A percentile compares a stretch with the other conserved stretches of the same genome.
Evolutionary conservation across 2,797 vertebrate genomes (phyloP).

Genomic region (Euthynnus affinis): DNA sequence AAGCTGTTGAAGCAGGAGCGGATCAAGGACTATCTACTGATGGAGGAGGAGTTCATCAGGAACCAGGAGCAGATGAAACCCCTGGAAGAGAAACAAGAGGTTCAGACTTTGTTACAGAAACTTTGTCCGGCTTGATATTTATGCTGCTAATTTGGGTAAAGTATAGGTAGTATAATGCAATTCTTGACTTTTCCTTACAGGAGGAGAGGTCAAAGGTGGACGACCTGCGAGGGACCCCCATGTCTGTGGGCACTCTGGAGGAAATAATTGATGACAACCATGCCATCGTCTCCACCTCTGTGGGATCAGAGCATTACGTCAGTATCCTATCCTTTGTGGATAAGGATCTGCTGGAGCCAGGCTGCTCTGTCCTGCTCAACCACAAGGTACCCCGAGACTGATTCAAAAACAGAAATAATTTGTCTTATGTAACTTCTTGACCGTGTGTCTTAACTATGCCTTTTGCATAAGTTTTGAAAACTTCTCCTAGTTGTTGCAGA

Average conservation of each 20-base stretch:
- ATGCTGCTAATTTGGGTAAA: neutral
- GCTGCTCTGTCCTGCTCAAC: constrained; percentile 97
- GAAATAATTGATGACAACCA: constrained; percentile 99
- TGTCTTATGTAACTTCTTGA: neutral
- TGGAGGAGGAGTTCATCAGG: constrained; percentile 99
- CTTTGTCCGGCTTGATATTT: neutral
- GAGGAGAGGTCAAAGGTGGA: constrained; percentile 99
- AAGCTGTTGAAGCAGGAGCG: constrained; percentile 94
- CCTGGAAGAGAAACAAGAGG: constrained; percentile 99
- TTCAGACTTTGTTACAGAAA: constrained; percentile 66
- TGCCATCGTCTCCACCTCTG: constrained; percentile 97
- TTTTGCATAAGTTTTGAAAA: neutral
- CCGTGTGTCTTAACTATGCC: neutral
- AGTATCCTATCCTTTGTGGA: constrained; percentile 99
- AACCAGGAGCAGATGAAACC: constrained; percentile 99
- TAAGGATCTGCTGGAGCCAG: constrained; percentile 97
- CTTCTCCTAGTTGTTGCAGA: neutral
- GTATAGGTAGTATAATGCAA: neutral
- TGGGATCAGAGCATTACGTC: constrained; percentile 98
- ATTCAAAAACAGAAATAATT: neutral
- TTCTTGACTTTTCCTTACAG: constrained; percentile 71
- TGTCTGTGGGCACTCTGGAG: constrained; percentile 98
- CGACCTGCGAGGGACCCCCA: constrained; percentile 97
- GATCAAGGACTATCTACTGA: constrained; percentile 97
- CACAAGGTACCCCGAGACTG: constrained; percentile 88